Evolutionary conservation across 2,797 vertebrate species (phyloP).

Genomic region (Tadarida brasiliensis): DNA sequence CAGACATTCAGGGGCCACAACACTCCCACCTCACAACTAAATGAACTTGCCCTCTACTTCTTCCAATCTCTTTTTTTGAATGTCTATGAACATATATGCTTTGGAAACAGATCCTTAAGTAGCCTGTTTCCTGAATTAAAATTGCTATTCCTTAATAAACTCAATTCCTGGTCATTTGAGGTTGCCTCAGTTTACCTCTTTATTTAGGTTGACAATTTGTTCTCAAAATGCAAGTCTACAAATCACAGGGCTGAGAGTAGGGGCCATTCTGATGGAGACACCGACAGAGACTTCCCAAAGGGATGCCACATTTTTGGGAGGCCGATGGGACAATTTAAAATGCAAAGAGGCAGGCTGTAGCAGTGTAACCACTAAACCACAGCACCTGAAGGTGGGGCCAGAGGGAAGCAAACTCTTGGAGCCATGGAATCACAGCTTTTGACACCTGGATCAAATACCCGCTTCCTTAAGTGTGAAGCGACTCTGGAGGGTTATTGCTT

Average conservation of each 20-base stretch:
- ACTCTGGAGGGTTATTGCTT: neutral
- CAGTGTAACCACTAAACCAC: neutral
- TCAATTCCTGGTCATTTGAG: neutral
- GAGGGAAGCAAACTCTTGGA: neutral
- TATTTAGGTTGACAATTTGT: neutral
- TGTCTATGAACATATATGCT: neutral
- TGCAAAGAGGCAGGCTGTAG: neutral
- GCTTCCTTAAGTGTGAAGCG: neutral
- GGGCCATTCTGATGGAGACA: neutral
- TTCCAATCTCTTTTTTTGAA: neutral
- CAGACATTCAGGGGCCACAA: neutral
- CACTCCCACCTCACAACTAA: neutral
- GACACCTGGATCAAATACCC: neutral
- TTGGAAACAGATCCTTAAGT: neutral
- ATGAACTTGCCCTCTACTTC: neutral
- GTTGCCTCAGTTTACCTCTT: neutral
- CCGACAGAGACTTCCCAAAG: neutral
- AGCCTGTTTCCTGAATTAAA: neutral
- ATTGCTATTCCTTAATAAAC: neutral
- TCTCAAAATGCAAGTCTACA: conserved; percentile 19
- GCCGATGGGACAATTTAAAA: neutral
- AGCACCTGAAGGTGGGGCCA: neutral
- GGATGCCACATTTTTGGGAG: neutral
- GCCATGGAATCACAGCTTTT: neutral
- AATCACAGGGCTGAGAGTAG: neutral